Percentiles rank a stretch among this genome's conserved stretches.
Evolutionary conservation across 2,113 vertebrate genomes (phyloP).

Genomic region (Istiophorus platypterus): DNA sequence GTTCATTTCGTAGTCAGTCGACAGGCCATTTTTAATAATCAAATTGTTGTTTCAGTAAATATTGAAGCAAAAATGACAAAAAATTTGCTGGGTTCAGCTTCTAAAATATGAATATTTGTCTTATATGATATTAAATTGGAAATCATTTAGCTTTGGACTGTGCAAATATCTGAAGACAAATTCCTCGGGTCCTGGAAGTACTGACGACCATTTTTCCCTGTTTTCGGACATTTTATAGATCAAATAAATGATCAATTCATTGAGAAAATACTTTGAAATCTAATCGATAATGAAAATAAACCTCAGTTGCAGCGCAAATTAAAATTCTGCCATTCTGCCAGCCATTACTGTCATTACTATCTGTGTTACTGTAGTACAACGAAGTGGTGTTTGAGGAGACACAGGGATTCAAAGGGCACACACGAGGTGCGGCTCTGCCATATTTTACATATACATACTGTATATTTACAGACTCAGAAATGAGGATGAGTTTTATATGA

Average conservation of each 20-base stretch:
- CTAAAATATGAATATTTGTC: background rate
- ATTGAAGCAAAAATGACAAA: background rate
- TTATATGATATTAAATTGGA: background rate
- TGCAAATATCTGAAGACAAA: background rate
- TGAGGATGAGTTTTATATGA: slow-evolving; percentile 16
- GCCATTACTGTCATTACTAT: background rate
- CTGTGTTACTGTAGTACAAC: background rate
- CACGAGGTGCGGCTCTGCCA: background rate
- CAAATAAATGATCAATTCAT: too few relatives aligned
- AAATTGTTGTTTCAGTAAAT: background rate
- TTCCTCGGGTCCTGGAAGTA: background rate
- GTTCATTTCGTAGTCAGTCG: background rate
- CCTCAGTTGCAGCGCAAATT: too few relatives aligned
- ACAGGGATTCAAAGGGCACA: too few relatives aligned
- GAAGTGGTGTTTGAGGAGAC: background rate
- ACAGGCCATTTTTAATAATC: background rate
- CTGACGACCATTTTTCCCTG: background rate
- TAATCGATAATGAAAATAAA: too few relatives aligned
- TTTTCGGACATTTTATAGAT: too few relatives aligned
- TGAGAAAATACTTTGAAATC: too few relatives aligned
- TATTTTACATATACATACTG: background rate
- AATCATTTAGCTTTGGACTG: background rate
- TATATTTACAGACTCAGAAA: background rate
- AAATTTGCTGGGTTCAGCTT: background rate
- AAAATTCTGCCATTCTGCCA: too few relatives aligned